These are phyloP conservation scores for Rotaria socialis DNA, from an alignment of 2,888 invertebrate genomes.

Conservation along the genomic window DNA sequence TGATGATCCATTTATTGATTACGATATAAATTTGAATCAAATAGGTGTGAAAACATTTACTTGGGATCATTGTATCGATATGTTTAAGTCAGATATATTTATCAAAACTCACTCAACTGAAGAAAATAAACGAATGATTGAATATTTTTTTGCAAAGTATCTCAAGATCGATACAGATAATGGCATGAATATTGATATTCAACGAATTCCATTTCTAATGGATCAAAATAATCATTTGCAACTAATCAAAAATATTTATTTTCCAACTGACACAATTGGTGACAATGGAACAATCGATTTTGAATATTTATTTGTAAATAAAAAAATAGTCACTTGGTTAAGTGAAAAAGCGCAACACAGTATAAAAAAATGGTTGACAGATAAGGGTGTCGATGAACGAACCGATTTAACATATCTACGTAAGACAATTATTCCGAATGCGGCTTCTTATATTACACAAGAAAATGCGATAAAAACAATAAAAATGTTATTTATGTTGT, in stretches of 20 bases:
- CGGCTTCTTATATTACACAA: not conserved
- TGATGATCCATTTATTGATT: not conserved
- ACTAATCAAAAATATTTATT: not conserved
- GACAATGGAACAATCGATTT: not conserved
- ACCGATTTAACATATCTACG: not conserved
- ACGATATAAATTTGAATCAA: not conserved
- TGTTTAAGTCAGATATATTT: conserved; percentile 17
- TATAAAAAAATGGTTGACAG: not conserved
- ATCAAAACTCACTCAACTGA: not conserved
- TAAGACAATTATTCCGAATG: conserved; percentile 30
- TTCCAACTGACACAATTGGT: not conserved
- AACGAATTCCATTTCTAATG: conserved; percentile 1
- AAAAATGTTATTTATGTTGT: not conserved
- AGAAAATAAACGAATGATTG: conserved; percentile 21
- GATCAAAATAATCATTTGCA: conserved; percentile 21
- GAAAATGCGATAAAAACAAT: not conserved
- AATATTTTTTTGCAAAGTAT: not conserved
- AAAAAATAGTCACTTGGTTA: not conserved
- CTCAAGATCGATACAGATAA: not conserved
- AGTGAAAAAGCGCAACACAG: not conserved
- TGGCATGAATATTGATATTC: not conserved
- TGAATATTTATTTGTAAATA: not conserved
- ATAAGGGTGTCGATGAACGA: not conserved
- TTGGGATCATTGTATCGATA: not conserved
- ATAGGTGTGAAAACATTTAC: not conserved